Percentiles rank a stretch among this genome's conserved stretches.
These are phyloP conservation scores for Barbus barbus DNA, from an alignment of 2,113 vertebrate species.

Conservation along the genomic window DNA sequence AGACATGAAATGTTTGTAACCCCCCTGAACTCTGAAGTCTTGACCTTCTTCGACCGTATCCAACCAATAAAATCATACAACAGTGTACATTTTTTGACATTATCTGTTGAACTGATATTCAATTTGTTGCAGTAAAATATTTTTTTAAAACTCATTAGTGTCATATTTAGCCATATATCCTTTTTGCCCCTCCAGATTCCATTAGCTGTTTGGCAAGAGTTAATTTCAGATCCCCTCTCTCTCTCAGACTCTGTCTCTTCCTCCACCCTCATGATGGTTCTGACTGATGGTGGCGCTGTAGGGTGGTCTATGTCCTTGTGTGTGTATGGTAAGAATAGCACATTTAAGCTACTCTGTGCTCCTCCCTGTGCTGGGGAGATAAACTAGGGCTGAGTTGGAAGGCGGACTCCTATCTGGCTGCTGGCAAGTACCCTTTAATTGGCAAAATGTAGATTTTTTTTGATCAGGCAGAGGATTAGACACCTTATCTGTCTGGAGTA, in stretches of 20 bases:
- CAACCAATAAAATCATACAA: not conserved
- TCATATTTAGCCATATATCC: not conserved
- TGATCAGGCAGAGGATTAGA: constrained; percentile 97
- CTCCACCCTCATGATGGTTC: constrained; percentile 9
- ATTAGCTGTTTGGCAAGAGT: not conserved
- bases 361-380: constrained; percentile 90
- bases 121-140: not conserved
- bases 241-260: not conserved
- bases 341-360: constrained; percentile 71
- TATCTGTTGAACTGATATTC: not conserved
- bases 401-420: constrained; percentile 82
- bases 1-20: not conserved
- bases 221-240: not conserved
- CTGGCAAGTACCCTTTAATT: constrained; percentile 94
- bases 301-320: constrained; percentile 44
- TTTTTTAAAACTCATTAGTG: not conserved
- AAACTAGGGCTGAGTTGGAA: constrained; percentile 82
- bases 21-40: not conserved
- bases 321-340: constrained; percentile 36
- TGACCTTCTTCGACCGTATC: not conserved
- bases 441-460: constrained; percentile 99
- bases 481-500: constrained; percentile 94
- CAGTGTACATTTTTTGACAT: not conserved
- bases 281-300: constrained; percentile 46
- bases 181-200: not conserved